These are phyloP conservation scores for Pogonognathellus flavescens DNA, from an alignment of 1,140 invertebrate species.

Conservation along the genomic window DNA sequence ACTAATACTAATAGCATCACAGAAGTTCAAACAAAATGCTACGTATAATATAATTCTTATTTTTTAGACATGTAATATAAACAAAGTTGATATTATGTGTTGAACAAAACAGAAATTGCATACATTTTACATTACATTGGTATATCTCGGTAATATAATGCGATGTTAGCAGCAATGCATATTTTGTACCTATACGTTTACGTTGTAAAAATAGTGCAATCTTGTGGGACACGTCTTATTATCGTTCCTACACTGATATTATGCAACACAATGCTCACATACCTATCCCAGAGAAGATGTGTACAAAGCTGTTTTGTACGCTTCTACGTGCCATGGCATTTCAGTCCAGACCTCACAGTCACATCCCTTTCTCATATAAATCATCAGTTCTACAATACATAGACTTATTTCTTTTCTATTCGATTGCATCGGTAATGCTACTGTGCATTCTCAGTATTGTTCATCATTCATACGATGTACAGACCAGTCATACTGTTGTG, in stretches of 20 bases:
- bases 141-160: too few relatives aligned
- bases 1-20: too few relatives aligned
- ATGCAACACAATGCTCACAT: slow-evolving; percentile 25
- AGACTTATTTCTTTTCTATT: background rate
- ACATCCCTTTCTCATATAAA: slow-evolving; percentile 17
- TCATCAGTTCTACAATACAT: background rate
- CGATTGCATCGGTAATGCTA: background rate
- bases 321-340: slow-evolving; percentile 28
- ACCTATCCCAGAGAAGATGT: slow-evolving; percentile 27
- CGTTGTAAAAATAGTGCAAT: background rate
- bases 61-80: too few relatives aligned
- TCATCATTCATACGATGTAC: background rate
- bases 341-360: slow-evolving; percentile 32
- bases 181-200: background rate
- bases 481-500: slow-evolving; percentile 28
- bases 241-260: slow-evolving; percentile 16
- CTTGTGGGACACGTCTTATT: slow-evolving; percentile 10
- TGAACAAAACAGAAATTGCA: too few relatives aligned
- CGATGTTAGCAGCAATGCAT: too few relatives aligned
- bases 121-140: too few relatives aligned
- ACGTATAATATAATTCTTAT: too few relatives aligned
- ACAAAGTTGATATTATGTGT: too few relatives aligned
- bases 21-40: too few relatives aligned
- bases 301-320: slow-evolving; percentile 39
- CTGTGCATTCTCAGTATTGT: background rate